Evolutionary conservation across 2,888 invertebrate genomes (phyloP).

Genomic region (Augochlorella aurata): DNA sequence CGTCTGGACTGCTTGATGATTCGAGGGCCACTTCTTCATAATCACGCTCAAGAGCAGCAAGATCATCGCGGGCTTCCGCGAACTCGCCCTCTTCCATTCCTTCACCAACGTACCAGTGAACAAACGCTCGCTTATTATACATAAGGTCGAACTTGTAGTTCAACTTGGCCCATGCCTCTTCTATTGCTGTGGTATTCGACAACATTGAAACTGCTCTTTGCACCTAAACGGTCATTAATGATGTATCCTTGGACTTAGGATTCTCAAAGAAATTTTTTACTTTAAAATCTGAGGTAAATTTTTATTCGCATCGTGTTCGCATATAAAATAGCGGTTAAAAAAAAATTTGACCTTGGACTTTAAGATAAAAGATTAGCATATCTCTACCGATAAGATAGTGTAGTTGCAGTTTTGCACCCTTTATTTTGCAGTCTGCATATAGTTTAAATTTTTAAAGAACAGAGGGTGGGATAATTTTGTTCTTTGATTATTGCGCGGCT

Average conservation of each 20-base stretch:
- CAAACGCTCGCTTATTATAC: constrained; percentile 97
- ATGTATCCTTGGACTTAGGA: background rate
- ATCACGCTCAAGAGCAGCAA: constrained; percentile 91
- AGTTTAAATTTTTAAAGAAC: background rate
- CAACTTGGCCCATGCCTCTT: constrained; percentile 85
- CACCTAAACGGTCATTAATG: constrained; percentile 62
- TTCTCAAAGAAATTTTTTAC: background rate
- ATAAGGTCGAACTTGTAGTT: constrained; percentile 98
- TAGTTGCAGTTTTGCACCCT: background rate
- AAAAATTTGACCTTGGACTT: background rate
- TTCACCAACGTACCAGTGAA: constrained; percentile 96
- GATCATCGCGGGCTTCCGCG: constrained; percentile 93
- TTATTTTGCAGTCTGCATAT: too few relatives aligned
- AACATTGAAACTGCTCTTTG: constrained; percentile 78
- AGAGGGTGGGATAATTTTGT: background rate
- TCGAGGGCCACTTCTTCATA: constrained; percentile 91
- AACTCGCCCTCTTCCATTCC: constrained; percentile 95
- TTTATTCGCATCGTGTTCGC: background rate
- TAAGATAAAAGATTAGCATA: background rate
- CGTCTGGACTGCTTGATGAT: constrained; percentile 80
- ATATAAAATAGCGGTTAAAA: background rate
- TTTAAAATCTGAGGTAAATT: background rate
- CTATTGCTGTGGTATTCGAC: constrained; percentile 79
- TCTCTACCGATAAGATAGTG: background rate
- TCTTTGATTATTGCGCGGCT: background rate